phyloP scores from a whole-genome alignment of 2,888 invertebrate genomes.

The Rhyacophila evoluta region DNA sequence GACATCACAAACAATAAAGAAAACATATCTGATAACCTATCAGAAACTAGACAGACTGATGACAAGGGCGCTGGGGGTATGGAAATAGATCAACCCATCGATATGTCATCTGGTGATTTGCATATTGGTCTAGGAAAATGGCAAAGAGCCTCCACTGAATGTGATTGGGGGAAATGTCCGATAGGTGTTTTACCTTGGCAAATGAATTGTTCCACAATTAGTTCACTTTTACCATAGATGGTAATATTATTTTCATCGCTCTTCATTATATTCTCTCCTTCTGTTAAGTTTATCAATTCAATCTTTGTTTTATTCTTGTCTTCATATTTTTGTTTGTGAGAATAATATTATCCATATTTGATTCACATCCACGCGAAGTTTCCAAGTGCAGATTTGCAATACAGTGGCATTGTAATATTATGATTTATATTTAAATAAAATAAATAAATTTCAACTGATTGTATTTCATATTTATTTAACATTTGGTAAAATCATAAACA shows the following conservation, averaged over 20 bases:
- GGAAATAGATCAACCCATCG: not conserved
- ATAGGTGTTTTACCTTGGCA: constrained; percentile 70
- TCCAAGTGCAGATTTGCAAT: too few relatives aligned
- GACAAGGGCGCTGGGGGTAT: not conserved
- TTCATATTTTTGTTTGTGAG: too few relatives aligned
- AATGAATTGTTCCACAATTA: not conserved
- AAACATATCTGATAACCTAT: not conserved
- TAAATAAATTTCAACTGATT: constrained; percentile 22
- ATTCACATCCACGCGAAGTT: too few relatives aligned
- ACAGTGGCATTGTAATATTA: too few relatives aligned
- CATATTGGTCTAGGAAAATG: constrained; percentile 56
- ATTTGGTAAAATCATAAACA: constrained; percentile 34
- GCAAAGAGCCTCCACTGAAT: constrained; percentile 59
- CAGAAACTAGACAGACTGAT: not conserved
- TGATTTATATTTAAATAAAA: too few relatives aligned
- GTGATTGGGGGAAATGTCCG: constrained; percentile 66
- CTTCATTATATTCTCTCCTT: too few relatives aligned
- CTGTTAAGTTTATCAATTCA: too few relatives aligned
- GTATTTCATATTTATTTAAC: constrained; percentile 35
- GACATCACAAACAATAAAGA: constrained; percentile 60
- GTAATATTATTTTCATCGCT: too few relatives aligned
- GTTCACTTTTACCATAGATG: not conserved
- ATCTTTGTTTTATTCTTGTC: too few relatives aligned
- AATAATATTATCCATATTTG: too few relatives aligned
- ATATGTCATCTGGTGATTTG: not conserved